Evolutionary conservation across 2,113 vertebrate genomes (phyloP).

Genomic region (Hippolais icterina): DNA sequence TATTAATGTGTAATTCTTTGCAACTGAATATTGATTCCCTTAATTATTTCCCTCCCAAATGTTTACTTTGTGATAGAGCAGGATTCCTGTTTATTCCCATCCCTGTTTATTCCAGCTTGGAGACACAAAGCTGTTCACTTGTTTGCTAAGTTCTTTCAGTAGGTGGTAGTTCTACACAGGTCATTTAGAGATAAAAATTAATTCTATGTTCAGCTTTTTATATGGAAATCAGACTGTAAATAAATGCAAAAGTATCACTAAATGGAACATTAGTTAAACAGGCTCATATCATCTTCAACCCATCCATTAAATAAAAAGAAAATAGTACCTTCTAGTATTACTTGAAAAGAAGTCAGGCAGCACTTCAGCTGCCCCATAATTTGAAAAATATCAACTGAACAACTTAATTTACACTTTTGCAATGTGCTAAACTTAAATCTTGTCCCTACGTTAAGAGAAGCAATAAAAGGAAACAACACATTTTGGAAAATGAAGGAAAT

Average conservation of each 20-base stretch:
- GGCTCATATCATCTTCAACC: not conserved
- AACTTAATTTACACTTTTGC: not conserved
- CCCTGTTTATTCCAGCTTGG: not conserved
- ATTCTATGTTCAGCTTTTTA: not conserved
- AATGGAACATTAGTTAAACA: not conserved
- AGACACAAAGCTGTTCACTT: not conserved
- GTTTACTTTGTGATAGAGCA: not conserved
- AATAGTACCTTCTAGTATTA: not conserved
- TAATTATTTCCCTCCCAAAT: not conserved
- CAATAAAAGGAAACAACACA: not conserved
- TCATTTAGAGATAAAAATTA: not conserved
- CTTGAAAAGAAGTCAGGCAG: not conserved
- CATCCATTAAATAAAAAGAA: not conserved
- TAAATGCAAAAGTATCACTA: not conserved
- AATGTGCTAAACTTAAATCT: not conserved
- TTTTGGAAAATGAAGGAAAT: not conserved
- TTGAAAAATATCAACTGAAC: not conserved
- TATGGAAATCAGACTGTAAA: not conserved
- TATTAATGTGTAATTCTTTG: not conserved
- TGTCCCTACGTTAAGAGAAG: rapidly evolving
- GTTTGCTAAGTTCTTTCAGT: not conserved
- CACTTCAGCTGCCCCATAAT: not conserved
- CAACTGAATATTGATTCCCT: not conserved
- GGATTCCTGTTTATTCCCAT: not conserved
- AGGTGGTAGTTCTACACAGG: not conserved